phyloP scores from a whole-genome alignment of 2,797 vertebrate genomes.

The Tenualosa ilisha region DNA sequence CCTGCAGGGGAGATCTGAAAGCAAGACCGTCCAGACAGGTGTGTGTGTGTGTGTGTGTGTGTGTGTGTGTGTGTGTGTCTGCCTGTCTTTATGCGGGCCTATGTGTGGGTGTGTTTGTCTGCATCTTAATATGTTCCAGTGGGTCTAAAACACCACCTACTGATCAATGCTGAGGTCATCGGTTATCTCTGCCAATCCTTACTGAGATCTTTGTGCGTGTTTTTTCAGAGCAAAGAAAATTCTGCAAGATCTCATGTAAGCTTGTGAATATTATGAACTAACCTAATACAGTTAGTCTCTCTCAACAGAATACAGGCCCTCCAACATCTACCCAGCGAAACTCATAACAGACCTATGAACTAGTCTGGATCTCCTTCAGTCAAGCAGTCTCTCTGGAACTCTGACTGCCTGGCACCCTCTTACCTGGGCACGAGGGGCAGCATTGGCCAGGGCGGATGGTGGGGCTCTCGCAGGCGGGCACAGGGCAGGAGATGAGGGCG shows the following conservation, averaged over 20 bases:
- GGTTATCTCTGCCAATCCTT: neutral
- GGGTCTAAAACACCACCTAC: neutral
- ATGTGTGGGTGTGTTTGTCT: neutral
- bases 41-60: neutral
- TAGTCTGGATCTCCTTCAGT: slow-evolving; percentile 29
- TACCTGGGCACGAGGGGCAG: slow-evolving; percentile 86
- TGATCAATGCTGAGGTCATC: neutral
- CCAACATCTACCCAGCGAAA: neutral
- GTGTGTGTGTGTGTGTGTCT: neutral
- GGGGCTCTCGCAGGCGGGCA: slow-evolving; percentile 82
- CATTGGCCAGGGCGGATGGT: slow-evolving; percentile 83
- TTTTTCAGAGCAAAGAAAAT: neutral
- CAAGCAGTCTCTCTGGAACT: neutral
- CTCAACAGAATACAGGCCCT: neutral
- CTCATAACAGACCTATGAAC: neutral
- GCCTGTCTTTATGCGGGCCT: neutral
- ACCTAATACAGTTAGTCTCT: neutral
- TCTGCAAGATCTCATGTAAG: neutral
- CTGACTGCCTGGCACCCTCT: neutral
- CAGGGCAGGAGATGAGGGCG: slow-evolving; percentile 85
- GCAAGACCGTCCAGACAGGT: neutral
- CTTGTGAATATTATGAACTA: neutral
- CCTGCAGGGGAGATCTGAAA: neutral
- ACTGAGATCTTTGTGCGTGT: neutral
- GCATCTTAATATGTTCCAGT: neutral